Evolutionary conservation across 1,140 invertebrate genomes (phyloP).

Genomic region (Pseudomyrmex flavicornis): DNA sequence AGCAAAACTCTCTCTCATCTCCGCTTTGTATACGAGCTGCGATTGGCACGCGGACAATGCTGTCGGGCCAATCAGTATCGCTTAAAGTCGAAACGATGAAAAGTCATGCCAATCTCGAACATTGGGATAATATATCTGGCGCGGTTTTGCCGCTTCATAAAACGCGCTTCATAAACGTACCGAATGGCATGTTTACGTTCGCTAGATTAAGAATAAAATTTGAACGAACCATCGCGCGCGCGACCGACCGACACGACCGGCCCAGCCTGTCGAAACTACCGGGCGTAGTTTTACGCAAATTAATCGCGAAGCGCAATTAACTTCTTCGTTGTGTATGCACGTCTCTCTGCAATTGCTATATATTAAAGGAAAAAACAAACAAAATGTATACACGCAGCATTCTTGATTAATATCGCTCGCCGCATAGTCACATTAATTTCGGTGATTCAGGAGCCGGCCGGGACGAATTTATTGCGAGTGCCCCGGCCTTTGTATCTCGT

Average conservation of each 20-base stretch:
- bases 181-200: not conserved
- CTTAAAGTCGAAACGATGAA: slow-evolving; percentile 24
- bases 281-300: too few relatives aligned
- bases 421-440: not conserved
- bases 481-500: slow-evolving; percentile 26
- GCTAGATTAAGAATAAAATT: slow-evolving; percentile 2
- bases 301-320: slow-evolving; percentile 1
- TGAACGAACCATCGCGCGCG: not conserved
- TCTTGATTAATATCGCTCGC: not conserved
- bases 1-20: slow-evolving; percentile 6
- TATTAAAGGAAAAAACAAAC: not conserved
- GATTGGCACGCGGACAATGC: slow-evolving; percentile 14
- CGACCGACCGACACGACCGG: too few relatives aligned
- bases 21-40: not conserved
- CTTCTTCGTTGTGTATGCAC: not conserved
- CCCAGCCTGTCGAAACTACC: not conserved
- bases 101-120: slow-evolving; percentile 5
- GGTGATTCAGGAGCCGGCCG: not conserved
- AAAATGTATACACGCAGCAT: not conserved
- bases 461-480: slow-evolving; percentile 36
- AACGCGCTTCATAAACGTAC: not conserved
- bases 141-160: not conserved
- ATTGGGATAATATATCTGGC: not conserved
- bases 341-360: not conserved
- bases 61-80: slow-evolving; percentile 35